Percentiles rank a stretch among this genome's conserved stretches.
Evolutionary conservation across 2,113 vertebrate species (phyloP).

Genomic region (Seriola rivoliana): DNA sequence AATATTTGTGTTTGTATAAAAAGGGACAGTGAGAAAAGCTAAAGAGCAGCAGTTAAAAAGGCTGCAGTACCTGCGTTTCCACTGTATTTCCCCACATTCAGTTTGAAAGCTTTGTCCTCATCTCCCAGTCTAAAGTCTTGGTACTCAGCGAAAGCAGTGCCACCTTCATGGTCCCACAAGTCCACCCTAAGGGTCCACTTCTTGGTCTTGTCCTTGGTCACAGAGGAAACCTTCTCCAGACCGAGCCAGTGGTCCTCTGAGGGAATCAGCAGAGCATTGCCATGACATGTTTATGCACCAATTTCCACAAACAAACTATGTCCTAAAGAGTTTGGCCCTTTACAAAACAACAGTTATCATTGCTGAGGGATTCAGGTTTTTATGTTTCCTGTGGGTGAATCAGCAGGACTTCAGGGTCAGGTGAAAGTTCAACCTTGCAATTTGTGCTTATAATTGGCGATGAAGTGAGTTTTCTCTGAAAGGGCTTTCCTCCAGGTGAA

Average conservation of each 20-base stretch:
- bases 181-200: constrained; percentile 73
- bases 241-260: constrained; percentile 83
- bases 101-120: constrained; percentile 58
- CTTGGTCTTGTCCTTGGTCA: constrained; percentile 58
- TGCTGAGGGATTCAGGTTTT: background rate
- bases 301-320: no score
- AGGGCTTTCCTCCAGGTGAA: no score
- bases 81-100: constrained; percentile 70
- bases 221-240: constrained; percentile 64
- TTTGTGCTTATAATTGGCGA: no score
- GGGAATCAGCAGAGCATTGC: background rate
- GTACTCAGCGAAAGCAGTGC: constrained; percentile 71
- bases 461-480: no score
- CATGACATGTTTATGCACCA: no score
- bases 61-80: constrained; percentile 77
- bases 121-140: constrained; percentile 67
- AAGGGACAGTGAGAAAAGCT: no score
- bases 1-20: no score
- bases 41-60: background rate
- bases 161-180: constrained; percentile 76
- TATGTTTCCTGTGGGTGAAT: no score
- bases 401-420: no score
- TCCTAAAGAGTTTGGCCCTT: no score
- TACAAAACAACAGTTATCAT: background rate
- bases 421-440: background rate